Evolutionary conservation across 2,888 invertebrate genomes (phyloP), one percentile per base, ranked within the genome.

Genomic region (Drosophila infuscata): DNA sequence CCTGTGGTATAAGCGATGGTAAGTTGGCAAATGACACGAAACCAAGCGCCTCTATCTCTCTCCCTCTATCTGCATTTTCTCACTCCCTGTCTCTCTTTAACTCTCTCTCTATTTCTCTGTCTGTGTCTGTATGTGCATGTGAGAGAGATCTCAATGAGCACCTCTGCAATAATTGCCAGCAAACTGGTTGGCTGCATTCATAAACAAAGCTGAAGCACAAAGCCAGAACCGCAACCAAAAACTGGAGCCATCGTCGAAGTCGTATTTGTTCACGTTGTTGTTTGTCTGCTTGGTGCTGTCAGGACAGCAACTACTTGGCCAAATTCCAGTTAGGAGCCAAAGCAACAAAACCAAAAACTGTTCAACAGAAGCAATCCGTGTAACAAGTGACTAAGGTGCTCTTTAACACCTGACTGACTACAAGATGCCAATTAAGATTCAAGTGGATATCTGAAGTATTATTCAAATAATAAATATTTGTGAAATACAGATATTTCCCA

Each of bases 101-200:
- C 33, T 7, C 60, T 30, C 9, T 38, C n/a, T 35, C 59, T 25
- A n/a, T 49, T 36, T 36, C 17, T 25, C 3, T 49, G 5, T 29
- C 29, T 48, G 43, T 33, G 25, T 43, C 43, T 32, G 25, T 12
- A 46, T 30, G 15, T 36, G 12, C 35, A 48, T 30, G n/a, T n/a
- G n/a, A n/a, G n/a, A n/a, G n/a, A n/a, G n/a, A n/a, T 61, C 29
- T 30, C 33, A 33, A n/a, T 7, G 25, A 35, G 29, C 49, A 9
- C 4, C 41, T 11, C 4, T 33, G 63, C 70, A 73, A 78, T 84
- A 82, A 87, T 84, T 87, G 82, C 67, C 75, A 71, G 70, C 69
- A 69, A 83, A 75, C 81, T 70, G 79, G 74, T 83, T 76, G 76
- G 72, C 67, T 79, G 73, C 70, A 76, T 74, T 74, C 78, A 78